Evolutionary conservation across 2,888 invertebrate species (phyloP).

Genomic region (Gymnoscelis rufifasciata): DNA sequence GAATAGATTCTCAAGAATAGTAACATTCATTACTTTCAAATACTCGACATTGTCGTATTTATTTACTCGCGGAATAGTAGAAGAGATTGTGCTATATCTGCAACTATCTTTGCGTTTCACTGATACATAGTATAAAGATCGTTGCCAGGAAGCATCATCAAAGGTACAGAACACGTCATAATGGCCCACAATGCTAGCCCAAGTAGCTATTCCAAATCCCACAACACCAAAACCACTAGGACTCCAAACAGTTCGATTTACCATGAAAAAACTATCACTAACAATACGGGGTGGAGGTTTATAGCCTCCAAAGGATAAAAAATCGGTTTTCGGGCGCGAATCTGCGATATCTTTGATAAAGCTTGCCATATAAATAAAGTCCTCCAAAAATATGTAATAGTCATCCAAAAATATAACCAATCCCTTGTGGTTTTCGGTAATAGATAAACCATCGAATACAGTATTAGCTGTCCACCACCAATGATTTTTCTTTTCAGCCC

Average conservation of each 20-base stretch:
- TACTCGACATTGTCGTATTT: too few relatives aligned
- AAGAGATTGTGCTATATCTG: slow-evolving; percentile 45
- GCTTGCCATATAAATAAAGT: slow-evolving; percentile 49
- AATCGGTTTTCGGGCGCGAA: slow-evolving; percentile 40
- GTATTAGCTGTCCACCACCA: slow-evolving; percentile 64
- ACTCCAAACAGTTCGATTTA: slow-evolving; percentile 43
- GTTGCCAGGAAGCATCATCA: slow-evolving; percentile 53
- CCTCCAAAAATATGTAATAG: slow-evolving; percentile 43
- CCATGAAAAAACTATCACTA: slow-evolving; percentile 26
- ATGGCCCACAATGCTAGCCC: slow-evolving; percentile 51
- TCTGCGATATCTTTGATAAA: slow-evolving; percentile 44
- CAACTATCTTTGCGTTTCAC: slow-evolving; percentile 40
- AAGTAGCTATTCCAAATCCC: slow-evolving; percentile 43
- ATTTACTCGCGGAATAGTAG: slow-evolving; percentile 41
- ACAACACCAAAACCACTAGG: slow-evolving; percentile 41
- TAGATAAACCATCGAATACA: slow-evolving; percentile 40
- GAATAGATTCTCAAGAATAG: slow-evolving; percentile 29
- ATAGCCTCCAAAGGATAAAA: slow-evolving; percentile 41
- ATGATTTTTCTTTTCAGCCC: slow-evolving; percentile 45
- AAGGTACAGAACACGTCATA: slow-evolving; percentile 49
- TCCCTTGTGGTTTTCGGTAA: slow-evolving; percentile 34
- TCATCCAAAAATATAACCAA: slow-evolving; percentile 47
- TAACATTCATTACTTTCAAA: too few relatives aligned
- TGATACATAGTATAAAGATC: slow-evolving; percentile 47
- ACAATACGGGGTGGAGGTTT: slow-evolving; percentile 11